Percentiles rank a stretch among this genome's conserved stretches.
Evolutionary conservation across 2,888 invertebrate species (phyloP).

Genomic region (Sphaerophoria taeniata): DNA sequence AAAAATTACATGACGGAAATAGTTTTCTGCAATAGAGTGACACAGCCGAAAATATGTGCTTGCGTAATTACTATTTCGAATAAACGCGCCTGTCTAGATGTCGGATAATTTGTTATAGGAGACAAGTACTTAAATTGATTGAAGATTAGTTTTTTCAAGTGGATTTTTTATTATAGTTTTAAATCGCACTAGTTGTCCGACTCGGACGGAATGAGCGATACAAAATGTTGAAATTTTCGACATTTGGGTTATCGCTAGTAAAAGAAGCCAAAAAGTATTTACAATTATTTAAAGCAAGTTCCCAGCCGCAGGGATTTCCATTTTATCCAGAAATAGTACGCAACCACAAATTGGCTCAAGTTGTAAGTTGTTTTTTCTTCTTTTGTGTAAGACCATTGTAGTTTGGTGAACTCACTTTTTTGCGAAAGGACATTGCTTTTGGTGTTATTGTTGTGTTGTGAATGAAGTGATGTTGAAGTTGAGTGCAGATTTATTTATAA

Average conservation of each 20-base stretch:
- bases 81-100: slow-evolving; percentile 60
- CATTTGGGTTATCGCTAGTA: slow-evolving; percentile 44
- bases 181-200: slow-evolving; percentile 19
- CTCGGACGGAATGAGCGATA: background rate
- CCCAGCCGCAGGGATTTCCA: slow-evolving; percentile 19
- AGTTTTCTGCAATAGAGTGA: slow-evolving; percentile 41
- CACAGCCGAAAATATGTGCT: slow-evolving; percentile 61
- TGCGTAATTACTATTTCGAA: slow-evolving; percentile 65
- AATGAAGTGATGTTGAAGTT: background rate
- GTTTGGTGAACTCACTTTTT: slow-evolving; percentile 56
- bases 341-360: slow-evolving; percentile 52
- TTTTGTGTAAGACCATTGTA: background rate
- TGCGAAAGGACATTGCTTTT: slow-evolving; percentile 62
- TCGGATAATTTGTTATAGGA: background rate
- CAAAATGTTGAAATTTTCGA: slow-evolving; percentile 58
- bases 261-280: slow-evolving; percentile 64
- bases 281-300: slow-evolving; percentile 51
- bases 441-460: slow-evolving; percentile 3
- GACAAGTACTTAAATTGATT: slow-evolving; percentile 1
- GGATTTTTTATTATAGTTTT: slow-evolving; percentile 25
- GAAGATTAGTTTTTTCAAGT: slow-evolving; percentile 9
- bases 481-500: slow-evolving; percentile 14
- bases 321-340: slow-evolving; percentile 60
- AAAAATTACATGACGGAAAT: slow-evolving; percentile 30
- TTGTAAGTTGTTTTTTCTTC: slow-evolving; percentile 43